phyloP scores from a whole-genome alignment of 1,140 invertebrate species.

The Galleria mellonella region DNA sequence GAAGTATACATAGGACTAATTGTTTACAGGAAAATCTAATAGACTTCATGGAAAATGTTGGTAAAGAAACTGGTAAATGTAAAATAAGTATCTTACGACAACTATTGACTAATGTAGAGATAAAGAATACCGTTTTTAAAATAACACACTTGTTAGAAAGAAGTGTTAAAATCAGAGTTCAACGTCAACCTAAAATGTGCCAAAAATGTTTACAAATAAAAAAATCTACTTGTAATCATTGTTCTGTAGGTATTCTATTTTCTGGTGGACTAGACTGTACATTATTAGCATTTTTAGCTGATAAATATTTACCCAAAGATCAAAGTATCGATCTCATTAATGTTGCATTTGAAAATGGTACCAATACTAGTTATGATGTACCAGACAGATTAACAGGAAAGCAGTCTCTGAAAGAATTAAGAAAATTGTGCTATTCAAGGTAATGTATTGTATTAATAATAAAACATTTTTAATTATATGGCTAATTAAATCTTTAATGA shows the following conservation, averaged over 20 bases:
- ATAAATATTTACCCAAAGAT: constrained; percentile 80
- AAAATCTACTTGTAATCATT: constrained; percentile 71
- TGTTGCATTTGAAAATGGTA: constrained; percentile 90
- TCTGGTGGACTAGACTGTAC: constrained; percentile 97
- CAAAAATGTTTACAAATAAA: constrained; percentile 75
- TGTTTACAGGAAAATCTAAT: constrained; percentile 54
- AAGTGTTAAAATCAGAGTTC: constrained; percentile 79
- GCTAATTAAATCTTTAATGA: no score
- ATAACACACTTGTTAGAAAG: constrained; percentile 76
- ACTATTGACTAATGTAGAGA: constrained; percentile 48
- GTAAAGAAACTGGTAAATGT: constrained; percentile 23
- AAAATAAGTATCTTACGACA: constrained; percentile 51
- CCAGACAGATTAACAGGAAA: constrained; percentile 89
- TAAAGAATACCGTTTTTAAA: constrained; percentile 56
- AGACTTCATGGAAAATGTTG: constrained; percentile 40
- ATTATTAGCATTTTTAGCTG: constrained; percentile 86
- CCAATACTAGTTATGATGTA: constrained; percentile 76
- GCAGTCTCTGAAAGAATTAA: constrained; percentile 83
- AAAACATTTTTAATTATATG: no score
- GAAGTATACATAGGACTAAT: not conserved
- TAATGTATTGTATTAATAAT: constrained; percentile 13
- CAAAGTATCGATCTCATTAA: constrained; percentile 96
- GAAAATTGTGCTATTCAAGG: constrained; percentile 80
- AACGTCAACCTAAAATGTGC: constrained; percentile 80
- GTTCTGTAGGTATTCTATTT: constrained; percentile 91